These are phyloP conservation scores for Caenorhabditis plicata DNA, from an alignment of 2,888 invertebrate species.

Conservation along the genomic window DNA sequence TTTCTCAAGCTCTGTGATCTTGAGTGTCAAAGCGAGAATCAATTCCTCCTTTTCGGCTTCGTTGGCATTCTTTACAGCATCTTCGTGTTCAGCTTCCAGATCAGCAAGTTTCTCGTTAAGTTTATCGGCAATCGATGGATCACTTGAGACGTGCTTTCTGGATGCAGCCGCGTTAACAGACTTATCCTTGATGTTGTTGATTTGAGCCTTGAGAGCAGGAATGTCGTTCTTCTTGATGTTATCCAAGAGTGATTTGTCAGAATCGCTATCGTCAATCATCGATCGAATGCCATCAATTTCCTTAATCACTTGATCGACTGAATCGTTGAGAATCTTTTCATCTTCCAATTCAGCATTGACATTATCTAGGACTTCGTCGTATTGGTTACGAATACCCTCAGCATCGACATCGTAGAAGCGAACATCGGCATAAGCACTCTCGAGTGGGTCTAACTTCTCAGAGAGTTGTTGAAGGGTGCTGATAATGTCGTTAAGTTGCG, in stretches of 20 bases:
- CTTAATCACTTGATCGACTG: slow-evolving; percentile 35
- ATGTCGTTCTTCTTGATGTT: slow-evolving; percentile 16
- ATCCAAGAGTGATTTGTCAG: slow-evolving; percentile 19
- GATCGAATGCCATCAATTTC: slow-evolving; percentile 30
- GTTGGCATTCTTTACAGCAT: slow-evolving; percentile 29
- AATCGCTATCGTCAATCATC: slow-evolving; percentile 18
- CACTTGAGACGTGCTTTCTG: slow-evolving; percentile 30
- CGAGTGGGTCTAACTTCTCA: slow-evolving; percentile 45
- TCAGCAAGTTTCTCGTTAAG: slow-evolving; percentile 16
- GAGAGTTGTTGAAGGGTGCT: slow-evolving; percentile 40
- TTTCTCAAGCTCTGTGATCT: slow-evolving; percentile 23
- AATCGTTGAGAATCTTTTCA: slow-evolving; percentile 40
- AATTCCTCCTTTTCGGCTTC: slow-evolving; percentile 35
- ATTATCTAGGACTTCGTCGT: slow-evolving; percentile 38
- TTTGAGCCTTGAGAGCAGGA: slow-evolving; percentile 39
- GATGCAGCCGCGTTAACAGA: slow-evolving; percentile 23
- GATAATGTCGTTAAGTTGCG: slow-evolving; percentile 21
- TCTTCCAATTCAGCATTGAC: slow-evolving; percentile 33
- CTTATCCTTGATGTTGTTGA: slow-evolving; percentile 31
- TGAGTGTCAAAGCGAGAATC: slow-evolving; percentile 20
- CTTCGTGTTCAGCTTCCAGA: slow-evolving; percentile 28
- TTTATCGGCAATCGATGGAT: slow-evolving; percentile 16
- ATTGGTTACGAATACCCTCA: slow-evolving; percentile 42
- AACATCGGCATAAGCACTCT: slow-evolving; percentile 44
- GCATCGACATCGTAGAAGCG: slow-evolving; percentile 50